A percentile compares a stretch with the other conserved stretches of the same genome.
Evolutionary conservation across 2,888 invertebrate species (phyloP).

Genomic region (Drosophila hamatofila): DNA sequence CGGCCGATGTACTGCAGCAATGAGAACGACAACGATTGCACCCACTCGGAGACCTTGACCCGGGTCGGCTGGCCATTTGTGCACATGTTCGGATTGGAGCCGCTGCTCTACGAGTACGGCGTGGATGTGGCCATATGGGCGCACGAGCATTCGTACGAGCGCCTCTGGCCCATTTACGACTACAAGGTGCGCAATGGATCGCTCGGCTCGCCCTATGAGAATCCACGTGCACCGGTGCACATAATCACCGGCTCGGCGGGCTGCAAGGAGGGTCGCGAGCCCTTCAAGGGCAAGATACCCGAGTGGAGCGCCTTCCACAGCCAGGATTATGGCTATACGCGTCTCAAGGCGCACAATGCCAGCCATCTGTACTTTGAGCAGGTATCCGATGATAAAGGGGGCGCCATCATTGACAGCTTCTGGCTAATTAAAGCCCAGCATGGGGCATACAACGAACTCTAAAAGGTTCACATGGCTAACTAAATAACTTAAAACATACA

Average conservation of each 20-base stretch:
- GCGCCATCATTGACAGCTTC: constrained; percentile 89
- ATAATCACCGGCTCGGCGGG: constrained; percentile 96
- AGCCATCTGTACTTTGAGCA: constrained; percentile 97
- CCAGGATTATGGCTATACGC: constrained; percentile 96
- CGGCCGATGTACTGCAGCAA: constrained; percentile 97
- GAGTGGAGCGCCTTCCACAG: constrained; percentile 94
- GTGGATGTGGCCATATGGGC: constrained; percentile 98
- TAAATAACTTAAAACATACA: constrained; percentile 1
- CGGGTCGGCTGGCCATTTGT: constrained; percentile 89
- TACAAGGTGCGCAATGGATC: constrained; percentile 90
- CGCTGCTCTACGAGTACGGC: constrained; percentile 93
- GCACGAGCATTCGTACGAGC: constrained; percentile 98
- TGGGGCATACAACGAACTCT: constrained; percentile 64
- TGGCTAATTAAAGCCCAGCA: constrained; percentile 88
- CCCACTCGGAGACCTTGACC: constrained; percentile 87
- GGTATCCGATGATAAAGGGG: constrained; percentile 90
- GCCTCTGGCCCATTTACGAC: constrained; percentile 97
- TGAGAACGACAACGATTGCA: constrained; percentile 93
- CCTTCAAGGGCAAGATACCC: constrained; percentile 87
- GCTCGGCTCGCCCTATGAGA: constrained; percentile 86
- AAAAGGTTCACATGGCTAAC: background rate
- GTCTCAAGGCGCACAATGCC: constrained; percentile 91
- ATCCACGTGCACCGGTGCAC: constrained; percentile 94
- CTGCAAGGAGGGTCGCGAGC: constrained; percentile 93
- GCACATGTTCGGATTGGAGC: constrained; percentile 91